Percentiles rank a stretch among this genome's conserved stretches.
Evolutionary conservation across 2,113 vertebrate species (phyloP).

Genomic region (Lota lota): DNA sequence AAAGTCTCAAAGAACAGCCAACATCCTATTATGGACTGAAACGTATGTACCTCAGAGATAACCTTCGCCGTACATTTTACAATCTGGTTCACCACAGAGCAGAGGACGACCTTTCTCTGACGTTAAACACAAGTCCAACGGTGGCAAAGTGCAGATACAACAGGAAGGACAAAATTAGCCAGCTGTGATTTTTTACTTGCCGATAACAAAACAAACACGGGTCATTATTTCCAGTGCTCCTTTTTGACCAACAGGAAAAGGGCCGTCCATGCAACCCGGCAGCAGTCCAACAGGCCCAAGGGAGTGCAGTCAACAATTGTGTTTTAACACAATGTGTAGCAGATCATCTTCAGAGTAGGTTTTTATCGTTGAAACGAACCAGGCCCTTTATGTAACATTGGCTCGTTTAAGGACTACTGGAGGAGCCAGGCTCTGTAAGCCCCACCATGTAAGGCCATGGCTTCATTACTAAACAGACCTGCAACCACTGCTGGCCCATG

Average conservation of each 20-base stretch:
- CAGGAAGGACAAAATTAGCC: conserved; percentile 54
- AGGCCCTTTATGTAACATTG: conserved; percentile 36
- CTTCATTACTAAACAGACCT: conserved; percentile 2
- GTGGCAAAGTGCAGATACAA: conserved; percentile 29
- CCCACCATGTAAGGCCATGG: conserved; percentile 60
- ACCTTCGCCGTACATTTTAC: too few species aligned
- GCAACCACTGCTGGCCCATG: conserved; percentile 25
- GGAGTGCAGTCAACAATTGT: conserved; percentile 9
- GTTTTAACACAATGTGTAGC: neutral
- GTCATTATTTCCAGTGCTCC: conserved; percentile 32
- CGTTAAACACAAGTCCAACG: neutral
- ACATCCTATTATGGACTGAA: too few species aligned
- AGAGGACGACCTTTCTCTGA: neutral
- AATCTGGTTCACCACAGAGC: neutral
- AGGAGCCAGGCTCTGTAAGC: neutral
- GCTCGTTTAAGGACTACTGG: neutral
- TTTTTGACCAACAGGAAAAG: conserved; percentile 33
- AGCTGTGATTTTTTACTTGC: conserved; percentile 39
- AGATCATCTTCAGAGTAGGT: conserved; percentile 19
- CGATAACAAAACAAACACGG: conserved; percentile 60
- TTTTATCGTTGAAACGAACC: conserved; percentile 40
- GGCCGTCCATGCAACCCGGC: conserved; percentile 8
- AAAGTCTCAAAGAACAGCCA: too few species aligned
- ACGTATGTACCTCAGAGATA: too few species aligned
- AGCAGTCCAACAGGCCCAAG: conserved; percentile 14